Percentiles rank a stretch among this genome's conserved stretches.
These are phyloP conservation scores for Drosophila pseudotakahashii DNA, from an alignment of 2,888 invertebrate genomes.

Conservation along the genomic window DNA sequence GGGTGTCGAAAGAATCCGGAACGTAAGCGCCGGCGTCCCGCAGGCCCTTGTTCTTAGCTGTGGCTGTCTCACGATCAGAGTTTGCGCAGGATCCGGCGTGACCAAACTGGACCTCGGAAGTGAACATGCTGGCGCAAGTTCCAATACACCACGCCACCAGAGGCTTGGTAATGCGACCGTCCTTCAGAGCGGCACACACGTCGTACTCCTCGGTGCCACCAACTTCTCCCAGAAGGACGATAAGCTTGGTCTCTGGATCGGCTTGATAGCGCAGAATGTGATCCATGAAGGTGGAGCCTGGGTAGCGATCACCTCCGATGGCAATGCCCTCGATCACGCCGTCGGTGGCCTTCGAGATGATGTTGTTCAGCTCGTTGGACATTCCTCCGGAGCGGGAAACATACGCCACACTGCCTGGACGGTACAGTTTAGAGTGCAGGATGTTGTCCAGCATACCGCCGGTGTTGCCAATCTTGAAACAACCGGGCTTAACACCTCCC, in stretches of 20 bases:
- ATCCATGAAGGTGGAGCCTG: conserved; percentile 99
- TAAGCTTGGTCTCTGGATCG: conserved; percentile 94
- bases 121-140: conserved; percentile 94
- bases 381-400: conserved; percentile 99
- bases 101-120: conserved; percentile 97
- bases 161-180: conserved; percentile 94
- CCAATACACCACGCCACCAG: conserved; percentile 99
- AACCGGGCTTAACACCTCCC: conserved; percentile 99
- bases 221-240: conserved; percentile 98
- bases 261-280: conserved; percentile 95
- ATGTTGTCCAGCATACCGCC: conserved; percentile 99
- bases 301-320: conserved; percentile 98
- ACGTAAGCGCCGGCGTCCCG: conserved; percentile 94
- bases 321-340: conserved; percentile 99
- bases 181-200: conserved; percentile 94
- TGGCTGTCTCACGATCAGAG: conserved; percentile 96
- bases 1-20: conserved; percentile 95
- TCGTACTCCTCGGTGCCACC: conserved; percentile 99
- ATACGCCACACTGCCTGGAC: conserved; percentile 98
- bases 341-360: conserved; percentile 97
- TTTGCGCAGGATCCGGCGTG: conserved; percentile 99
- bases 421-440: conserved; percentile 97
- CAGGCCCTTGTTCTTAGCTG: conserved; percentile 94
- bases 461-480: conserved; percentile 99
- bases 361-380: conserved; percentile 99